Evolutionary conservation across 2,888 invertebrate species (phyloP).

Genomic region (Sussaba pulchella): DNA sequence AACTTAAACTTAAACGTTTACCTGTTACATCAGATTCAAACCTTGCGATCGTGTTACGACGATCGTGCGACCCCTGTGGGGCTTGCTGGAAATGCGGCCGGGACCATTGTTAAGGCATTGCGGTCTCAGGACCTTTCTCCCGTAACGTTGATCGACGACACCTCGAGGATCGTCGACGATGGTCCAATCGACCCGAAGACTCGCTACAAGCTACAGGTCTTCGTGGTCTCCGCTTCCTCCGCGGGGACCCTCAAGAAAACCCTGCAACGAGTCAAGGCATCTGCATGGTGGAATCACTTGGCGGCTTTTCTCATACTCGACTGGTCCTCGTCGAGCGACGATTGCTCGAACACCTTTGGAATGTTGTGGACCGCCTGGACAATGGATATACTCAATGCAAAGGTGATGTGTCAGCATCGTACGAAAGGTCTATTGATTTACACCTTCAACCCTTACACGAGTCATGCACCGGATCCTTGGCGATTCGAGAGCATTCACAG

Average conservation of each 20-base stretch:
- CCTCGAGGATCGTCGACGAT: not conserved
- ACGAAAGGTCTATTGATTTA: conserved; percentile 53
- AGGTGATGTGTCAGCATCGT: conserved; percentile 62
- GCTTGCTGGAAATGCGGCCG: not conserved
- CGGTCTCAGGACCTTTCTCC: not conserved
- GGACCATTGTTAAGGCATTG: not conserved
- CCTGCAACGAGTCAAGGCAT: conserved; percentile 34
- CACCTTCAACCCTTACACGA: conserved; percentile 68
- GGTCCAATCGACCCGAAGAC: not conserved
- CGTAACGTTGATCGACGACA: not conserved
- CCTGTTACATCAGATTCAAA: no score
- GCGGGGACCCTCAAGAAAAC: not conserved
- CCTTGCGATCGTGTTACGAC: not conserved
- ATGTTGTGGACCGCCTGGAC: conserved; percentile 65
- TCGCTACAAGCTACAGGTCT: conserved; percentile 23
- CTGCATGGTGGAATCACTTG: conserved; percentile 69
- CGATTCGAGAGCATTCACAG: conserved; percentile 18
- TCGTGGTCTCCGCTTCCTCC: conserved; percentile 20
- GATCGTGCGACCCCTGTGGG: not conserved
- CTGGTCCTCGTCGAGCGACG: not conserved
- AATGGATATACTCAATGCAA: conserved; percentile 61
- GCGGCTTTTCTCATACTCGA: conserved; percentile 62
- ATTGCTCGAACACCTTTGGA: conserved; percentile 59
- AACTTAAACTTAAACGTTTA: not conserved
- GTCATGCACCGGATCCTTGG: conserved; percentile 60